Conservation (phyloP, 2,888 invertebrate species). For the Lysandra coridon region DNA sequence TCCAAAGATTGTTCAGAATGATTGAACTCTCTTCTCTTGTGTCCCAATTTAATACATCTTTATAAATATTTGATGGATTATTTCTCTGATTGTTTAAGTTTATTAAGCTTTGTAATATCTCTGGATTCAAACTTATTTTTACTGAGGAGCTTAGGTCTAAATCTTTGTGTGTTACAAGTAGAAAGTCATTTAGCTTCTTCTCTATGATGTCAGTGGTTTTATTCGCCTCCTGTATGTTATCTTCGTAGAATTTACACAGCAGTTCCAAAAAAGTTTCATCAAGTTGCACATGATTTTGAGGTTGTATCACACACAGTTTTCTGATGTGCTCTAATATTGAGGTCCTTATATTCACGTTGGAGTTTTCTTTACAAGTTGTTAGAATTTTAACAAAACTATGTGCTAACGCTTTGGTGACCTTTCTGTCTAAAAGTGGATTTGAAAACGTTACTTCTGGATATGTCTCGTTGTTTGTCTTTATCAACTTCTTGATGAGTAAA, state of each 20-base stretch:
- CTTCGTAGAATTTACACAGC: constrained; percentile 52
- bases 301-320: constrained; percentile 57
- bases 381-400: constrained; percentile 66
- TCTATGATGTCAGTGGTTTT: constrained; percentile 42
- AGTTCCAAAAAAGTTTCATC: constrained; percentile 54
- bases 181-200: constrained; percentile 58
- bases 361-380: constrained; percentile 52
- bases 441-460: constrained; percentile 59
- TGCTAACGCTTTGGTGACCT: constrained; percentile 58
- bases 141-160: constrained; percentile 49
- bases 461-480: constrained; percentile 51
- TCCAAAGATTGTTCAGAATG: constrained; percentile 58
- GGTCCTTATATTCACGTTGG: constrained; percentile 54
- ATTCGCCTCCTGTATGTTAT: constrained; percentile 43
- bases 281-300: constrained; percentile 55
- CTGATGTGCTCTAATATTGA: constrained; percentile 61
- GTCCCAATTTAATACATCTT: constrained; percentile 58
- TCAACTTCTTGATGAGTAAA: constrained; percentile 61
- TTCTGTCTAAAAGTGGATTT: constrained; percentile 63
- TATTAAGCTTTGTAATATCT: constrained; percentile 61
- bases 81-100: constrained; percentile 55
- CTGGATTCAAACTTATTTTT: constrained; percentile 52
- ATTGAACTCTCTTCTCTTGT: constrained; percentile 41
- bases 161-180: constrained; percentile 55
- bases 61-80: constrained; percentile 45